Percentiles rank a stretch among this genome's conserved stretches.
Conservation (phyloP, 1,140 invertebrate genomes). For the Papilio polyxenes region DNA sequence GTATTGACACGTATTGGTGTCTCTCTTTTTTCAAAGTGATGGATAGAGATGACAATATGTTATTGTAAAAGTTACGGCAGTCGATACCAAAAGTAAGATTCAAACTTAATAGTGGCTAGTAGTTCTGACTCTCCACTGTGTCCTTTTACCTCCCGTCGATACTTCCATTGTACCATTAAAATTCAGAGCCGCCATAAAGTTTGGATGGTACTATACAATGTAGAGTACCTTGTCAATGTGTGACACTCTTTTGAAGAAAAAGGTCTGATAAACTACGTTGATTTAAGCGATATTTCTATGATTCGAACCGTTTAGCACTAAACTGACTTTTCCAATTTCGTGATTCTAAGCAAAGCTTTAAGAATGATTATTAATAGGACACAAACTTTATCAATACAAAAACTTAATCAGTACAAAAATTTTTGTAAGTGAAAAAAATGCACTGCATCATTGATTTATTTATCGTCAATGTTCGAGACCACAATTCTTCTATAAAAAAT, state of each 20-base stretch:
- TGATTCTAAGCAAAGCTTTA: not conserved
- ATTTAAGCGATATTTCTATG: not conserved
- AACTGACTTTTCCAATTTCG: not conserved
- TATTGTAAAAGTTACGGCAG: not conserved
- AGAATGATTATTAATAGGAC: no score
- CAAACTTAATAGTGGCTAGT: not conserved
- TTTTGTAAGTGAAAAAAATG: no score
- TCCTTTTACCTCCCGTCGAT: no score
- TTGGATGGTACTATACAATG: not conserved
- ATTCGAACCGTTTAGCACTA: not conserved
- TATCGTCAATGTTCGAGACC: no score
- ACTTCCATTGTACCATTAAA: not conserved
- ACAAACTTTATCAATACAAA: no score
- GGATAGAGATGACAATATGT: not conserved
- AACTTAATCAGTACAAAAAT: no score
- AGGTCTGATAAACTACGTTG: constrained; percentile 1
- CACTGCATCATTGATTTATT: no score
- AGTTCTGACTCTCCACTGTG: no score
- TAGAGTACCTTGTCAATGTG: constrained; percentile 12
- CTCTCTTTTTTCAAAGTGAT: not conserved
- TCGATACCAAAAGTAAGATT: not conserved
- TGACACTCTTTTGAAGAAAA: not conserved
- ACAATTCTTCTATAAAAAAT: no score
- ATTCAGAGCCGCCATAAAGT: not conserved
- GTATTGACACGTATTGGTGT: not conserved